phyloP scores from a whole-genome alignment of 2,888 invertebrate genomes.

The Oligia fasciuncula region DNA sequence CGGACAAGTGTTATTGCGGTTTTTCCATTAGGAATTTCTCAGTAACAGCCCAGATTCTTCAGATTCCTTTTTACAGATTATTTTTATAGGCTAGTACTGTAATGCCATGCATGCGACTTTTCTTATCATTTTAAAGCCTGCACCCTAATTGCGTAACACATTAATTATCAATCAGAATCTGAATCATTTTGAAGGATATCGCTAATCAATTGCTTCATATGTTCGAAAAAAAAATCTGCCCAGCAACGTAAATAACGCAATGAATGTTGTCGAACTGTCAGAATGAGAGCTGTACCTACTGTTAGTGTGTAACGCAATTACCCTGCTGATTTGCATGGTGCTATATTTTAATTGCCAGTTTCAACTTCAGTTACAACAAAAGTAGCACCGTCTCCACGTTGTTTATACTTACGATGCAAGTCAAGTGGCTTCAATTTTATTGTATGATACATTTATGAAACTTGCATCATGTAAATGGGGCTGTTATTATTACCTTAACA shows the following conservation, averaged over 20 bases:
- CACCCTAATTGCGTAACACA: background rate
- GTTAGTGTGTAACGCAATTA: too few relatives aligned
- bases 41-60: background rate
- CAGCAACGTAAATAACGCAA: too few relatives aligned
- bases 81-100: background rate
- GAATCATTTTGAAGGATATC: background rate
- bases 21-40: background rate
- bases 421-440: background rate
- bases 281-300: too few relatives aligned
- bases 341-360: background rate
- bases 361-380: background rate
- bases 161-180: background rate
- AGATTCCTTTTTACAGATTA: background rate
- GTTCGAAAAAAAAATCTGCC: too few relatives aligned
- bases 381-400: background rate
- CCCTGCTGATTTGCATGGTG: background rate
- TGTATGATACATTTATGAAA: background rate
- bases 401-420: background rate
- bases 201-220: background rate
- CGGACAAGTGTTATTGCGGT: background rate
- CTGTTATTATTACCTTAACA: background rate
- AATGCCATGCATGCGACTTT: background rate
- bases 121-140: background rate
- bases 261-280: too few relatives aligned
- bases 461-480: background rate